Base-by-base conservation (phyloP, 2,888 invertebrate species). In the Anaspis maculata region DNA sequence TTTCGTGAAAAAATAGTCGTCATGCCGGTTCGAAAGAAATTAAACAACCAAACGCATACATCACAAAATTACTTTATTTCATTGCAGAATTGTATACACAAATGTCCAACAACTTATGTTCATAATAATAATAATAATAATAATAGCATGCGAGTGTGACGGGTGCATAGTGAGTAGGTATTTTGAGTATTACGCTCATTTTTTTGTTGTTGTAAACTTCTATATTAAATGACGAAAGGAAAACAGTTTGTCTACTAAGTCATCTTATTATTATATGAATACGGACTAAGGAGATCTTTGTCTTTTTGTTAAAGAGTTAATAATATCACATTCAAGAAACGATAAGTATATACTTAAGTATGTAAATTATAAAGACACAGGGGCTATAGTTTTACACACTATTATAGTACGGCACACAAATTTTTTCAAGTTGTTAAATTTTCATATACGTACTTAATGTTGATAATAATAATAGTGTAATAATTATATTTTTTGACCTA, bases 11-110 rank as follows among this genome's bases (percentile, higher is more conserved):
- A n/a, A n/a, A n/a, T n/a, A n/a, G n/a, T n/a, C n/a, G n/a, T n/a
- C n/a, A n/a, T n/a, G n/a, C n/a, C n/a, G n/a, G n/a, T n/a, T n/a
- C n/a, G n/a, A n/a, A n/a, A n/a, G n/a, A n/a, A n/a, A n/a, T n/a
- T n/a, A n/a, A n/a, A n/a, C n/a, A n/a, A n/a, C n/a, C n/a, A n/a
- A n/a, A n/a, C n/a, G n/a, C n/a, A n/a, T 34, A 37, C 37, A 37
- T 37, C 33, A 33, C 33, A 37, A 37, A 37, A 37, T 37, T 30
- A 25, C 21, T 37, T 37, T 33, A 37, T 37, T 37, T 30, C 32
- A 15, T 37, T 37, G 37, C 37, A 37, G 32, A 37, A 32, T 21
- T 33, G 21, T 9, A 19, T 37, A 37, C 37, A 37, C 29, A 22
- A 37, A 37, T 37, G 32, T 32, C 37, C 32, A 37, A 37, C 27